Conservation (phyloP, 2,113 vertebrate species). For the Tretioscincus oriximinensis region DNA sequence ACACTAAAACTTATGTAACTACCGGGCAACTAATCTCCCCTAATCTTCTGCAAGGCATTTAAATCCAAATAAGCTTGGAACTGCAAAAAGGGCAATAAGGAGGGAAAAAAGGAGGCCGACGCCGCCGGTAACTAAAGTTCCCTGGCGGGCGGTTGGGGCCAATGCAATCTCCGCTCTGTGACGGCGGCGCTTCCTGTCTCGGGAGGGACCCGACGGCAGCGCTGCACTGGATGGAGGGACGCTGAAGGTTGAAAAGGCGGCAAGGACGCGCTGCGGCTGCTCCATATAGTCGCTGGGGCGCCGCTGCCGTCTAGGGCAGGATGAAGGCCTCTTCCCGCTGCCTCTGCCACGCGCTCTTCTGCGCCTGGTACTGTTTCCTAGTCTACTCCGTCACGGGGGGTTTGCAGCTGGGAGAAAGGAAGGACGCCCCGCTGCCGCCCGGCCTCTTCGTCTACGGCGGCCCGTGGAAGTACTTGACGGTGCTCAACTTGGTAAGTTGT, state of each 20-base stretch:
- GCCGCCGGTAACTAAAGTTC: conserved; percentile 28
- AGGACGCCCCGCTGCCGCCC: not conserved
- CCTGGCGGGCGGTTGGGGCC: not conserved
- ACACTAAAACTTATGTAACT: conserved; percentile 46
- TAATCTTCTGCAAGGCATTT: conserved; percentile 57
- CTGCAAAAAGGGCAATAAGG: not conserved
- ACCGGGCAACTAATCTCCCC: conserved; percentile 43
- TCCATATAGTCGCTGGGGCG: not conserved
- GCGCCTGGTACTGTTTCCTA: conserved; percentile 73
- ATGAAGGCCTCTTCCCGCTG: conserved; percentile 53
- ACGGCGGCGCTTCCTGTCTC: fast-evolving
- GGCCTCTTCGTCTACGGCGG: conserved; percentile 62
- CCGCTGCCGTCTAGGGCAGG: not conserved
- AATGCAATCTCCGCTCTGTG: not conserved
- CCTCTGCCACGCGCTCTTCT: conserved; percentile 63
- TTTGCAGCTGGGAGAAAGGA: not conserved
- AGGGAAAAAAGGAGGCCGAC: not conserved
- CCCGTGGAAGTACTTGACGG: conserved; percentile 75
- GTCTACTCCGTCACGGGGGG: conserved; percentile 42
- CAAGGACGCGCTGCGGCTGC: too few species aligned
- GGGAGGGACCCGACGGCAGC: not conserved
- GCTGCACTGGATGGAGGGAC: not conserved
- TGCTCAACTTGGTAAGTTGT: conserved; percentile 83
- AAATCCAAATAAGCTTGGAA: conserved; percentile 50
- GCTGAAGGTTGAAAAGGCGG: not conserved